Percentiles rank a stretch among this genome's conserved stretches.
These are phyloP conservation scores for Pseudomyrmex cubaensis DNA, from an alignment of 1,140 invertebrate genomes.

Conservation along the genomic window DNA sequence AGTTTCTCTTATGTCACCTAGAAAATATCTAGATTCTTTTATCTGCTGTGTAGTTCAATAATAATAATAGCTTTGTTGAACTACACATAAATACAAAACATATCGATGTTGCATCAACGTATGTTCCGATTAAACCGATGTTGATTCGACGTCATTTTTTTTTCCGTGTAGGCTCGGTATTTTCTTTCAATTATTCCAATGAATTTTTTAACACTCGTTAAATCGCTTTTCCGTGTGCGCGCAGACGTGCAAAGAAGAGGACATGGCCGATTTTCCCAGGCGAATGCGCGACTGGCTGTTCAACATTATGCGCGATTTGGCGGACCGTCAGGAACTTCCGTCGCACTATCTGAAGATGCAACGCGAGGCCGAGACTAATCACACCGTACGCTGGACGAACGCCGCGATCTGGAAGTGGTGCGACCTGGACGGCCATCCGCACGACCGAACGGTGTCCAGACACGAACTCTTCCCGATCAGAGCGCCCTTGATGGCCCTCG, in stretches of 20 bases:
- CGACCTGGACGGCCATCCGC: conserved; percentile 95
- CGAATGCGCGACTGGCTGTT: conserved; percentile 98
- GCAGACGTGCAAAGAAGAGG: conserved; percentile 91
- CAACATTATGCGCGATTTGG: conserved; percentile 97
- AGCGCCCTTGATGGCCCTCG: conserved; percentile 95
- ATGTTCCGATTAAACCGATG: no score
- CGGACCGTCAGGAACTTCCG: conserved; percentile 94
- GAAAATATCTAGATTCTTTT: no score
- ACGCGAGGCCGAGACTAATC: conserved; percentile 93
- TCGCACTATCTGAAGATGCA: conserved; percentile 94
- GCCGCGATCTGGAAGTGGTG: conserved; percentile 99
- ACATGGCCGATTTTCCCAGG: conserved; percentile 96
- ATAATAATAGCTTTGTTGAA: no score
- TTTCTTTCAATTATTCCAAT: background rate
- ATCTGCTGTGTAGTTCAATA: no score
- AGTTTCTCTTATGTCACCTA: no score
- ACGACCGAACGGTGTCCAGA: conserved; percentile 94
- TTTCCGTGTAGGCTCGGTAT: no score
- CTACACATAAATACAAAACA: no score
- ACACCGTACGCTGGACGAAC: conserved; percentile 93
- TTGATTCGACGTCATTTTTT: no score
- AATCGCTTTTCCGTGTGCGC: conserved; percentile 37
- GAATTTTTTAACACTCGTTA: background rate
- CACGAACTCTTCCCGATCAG: conserved; percentile 98
- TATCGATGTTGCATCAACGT: no score